Evolutionary conservation across 2,888 invertebrate species (phyloP).

Genomic region (Serripes groenlandicus): DNA sequence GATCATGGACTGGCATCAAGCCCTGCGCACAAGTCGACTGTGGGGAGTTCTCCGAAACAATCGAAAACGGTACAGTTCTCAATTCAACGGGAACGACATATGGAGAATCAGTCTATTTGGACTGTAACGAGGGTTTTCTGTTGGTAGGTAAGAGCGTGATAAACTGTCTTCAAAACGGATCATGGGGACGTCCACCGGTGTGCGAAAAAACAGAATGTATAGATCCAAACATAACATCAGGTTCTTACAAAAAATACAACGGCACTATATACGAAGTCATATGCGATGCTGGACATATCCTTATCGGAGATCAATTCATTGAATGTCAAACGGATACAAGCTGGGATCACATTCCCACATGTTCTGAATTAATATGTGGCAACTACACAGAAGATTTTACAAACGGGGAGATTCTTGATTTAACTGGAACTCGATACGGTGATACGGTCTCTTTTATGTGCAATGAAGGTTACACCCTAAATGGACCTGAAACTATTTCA

Average conservation of each 20-base stretch:
- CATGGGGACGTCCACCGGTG: neutral
- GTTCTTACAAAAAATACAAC: neutral
- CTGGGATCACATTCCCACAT: constrained; percentile 18
- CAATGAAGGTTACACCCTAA: constrained; percentile 5
- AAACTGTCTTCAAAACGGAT: neutral
- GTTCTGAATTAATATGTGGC: constrained; percentile 3
- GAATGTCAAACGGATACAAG: constrained; percentile 5
- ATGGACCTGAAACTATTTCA: neutral
- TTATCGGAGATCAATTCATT: constrained; percentile 14
- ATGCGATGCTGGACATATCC: constrained; percentile 24
- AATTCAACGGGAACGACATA: constrained; percentile 24
- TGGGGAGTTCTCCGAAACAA: constrained; percentile 10
- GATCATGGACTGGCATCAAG: constrained; percentile 11
- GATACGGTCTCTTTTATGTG: constrained; percentile 24
- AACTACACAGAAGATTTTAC: neutral
- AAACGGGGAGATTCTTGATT: neutral
- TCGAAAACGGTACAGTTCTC: constrained; percentile 13
- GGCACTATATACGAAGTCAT: neutral
- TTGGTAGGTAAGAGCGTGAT: constrained; percentile 14
- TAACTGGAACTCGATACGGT: constrained; percentile 6
- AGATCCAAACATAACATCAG: constrained; percentile 6
- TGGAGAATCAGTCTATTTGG: neutral
- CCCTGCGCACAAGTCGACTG: constrained; percentile 28
- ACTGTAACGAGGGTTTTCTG: constrained; percentile 16
- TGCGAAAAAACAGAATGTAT: constrained; percentile 1